phyloP scores from a whole-genome alignment of 2,888 invertebrate genomes.

The Drosophila prolongata region DNA sequence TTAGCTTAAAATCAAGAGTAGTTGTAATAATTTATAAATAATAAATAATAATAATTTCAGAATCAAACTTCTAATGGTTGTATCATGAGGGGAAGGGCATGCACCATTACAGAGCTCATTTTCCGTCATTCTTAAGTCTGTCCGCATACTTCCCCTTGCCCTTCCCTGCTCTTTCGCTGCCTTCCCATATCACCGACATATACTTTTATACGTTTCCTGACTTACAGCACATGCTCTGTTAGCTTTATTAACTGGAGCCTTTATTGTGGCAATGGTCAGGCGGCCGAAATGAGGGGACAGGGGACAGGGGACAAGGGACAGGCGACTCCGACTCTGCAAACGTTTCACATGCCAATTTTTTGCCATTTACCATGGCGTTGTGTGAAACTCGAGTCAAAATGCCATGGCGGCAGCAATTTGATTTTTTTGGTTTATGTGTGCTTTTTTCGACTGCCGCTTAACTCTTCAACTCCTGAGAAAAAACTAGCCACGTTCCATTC shows the following conservation, averaged over 20 bases:
- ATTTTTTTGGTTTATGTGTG: slow-evolving; percentile 18
- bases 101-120: background rate
- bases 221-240: slow-evolving; percentile 62
- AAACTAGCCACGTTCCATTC: slow-evolving; percentile 48
- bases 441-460: slow-evolving; percentile 31
- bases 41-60: no score
- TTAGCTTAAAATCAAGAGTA: no score
- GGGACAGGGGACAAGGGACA: no score
- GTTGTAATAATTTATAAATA: no score
- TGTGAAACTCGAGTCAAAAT: slow-evolving; percentile 45
- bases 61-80: no score
- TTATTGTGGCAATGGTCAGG: slow-evolving; percentile 23
- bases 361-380: slow-evolving; percentile 38
- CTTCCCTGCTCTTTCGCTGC: slow-evolving; percentile 2
- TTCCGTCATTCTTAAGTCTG: slow-evolving; percentile 19
- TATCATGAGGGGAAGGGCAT: no score
- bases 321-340: slow-evolving; percentile 10
- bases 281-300: slow-evolving; percentile 11
- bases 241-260: slow-evolving; percentile 71
- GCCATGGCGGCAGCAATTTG: slow-evolving; percentile 42
- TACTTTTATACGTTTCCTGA: slow-evolving; percentile 29
- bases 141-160: slow-evolving; percentile 33
- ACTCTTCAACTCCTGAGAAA: slow-evolving; percentile 43
- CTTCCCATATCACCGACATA: background rate
- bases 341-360: slow-evolving; percentile 38